Conservation (phyloP, 2,888 invertebrate species). For the Asteroscopus sphinx region DNA sequence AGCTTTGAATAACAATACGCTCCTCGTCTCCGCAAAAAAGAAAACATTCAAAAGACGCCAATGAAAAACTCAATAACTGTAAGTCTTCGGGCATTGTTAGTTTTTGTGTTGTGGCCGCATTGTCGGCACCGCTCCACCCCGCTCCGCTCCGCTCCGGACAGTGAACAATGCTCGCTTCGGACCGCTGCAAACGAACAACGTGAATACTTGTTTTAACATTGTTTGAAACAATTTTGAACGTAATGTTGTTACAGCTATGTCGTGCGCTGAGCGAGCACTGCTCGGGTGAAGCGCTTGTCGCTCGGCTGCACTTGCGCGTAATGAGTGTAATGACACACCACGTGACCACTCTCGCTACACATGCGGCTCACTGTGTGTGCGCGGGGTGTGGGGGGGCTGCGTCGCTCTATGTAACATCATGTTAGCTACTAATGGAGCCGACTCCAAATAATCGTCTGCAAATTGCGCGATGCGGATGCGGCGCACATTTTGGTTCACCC, state of each 20-base stretch:
- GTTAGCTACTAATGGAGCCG: not conserved
- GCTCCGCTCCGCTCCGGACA: not conserved
- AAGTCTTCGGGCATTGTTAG: conserved; percentile 11
- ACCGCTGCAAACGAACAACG: not conserved
- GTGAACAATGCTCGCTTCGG: not conserved
- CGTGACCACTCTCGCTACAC: not conserved
- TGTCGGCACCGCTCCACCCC: conserved; percentile 1
- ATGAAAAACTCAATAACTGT: conserved; percentile 19
- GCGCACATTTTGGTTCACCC: not conserved
- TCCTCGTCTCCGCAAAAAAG: not conserved
- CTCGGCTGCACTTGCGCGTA: not conserved
- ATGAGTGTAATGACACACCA: not conserved
- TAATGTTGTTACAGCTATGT: not conserved
- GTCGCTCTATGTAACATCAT: not conserved
- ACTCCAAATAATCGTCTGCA: not conserved
- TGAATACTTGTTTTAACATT: not conserved
- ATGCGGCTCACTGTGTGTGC: not conserved
- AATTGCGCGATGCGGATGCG: not conserved
- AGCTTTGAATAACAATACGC: conserved; percentile 5
- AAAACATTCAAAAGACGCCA: conserved; percentile 15
- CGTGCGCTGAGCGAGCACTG: not conserved
- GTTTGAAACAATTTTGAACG: not conserved
- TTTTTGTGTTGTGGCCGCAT: conserved; percentile 6
- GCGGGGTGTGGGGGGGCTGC: not conserved
- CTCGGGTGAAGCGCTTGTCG: not conserved